Evolutionary conservation across 1,140 invertebrate species (phyloP).

Genomic region (Himalopsyche phryganea): DNA sequence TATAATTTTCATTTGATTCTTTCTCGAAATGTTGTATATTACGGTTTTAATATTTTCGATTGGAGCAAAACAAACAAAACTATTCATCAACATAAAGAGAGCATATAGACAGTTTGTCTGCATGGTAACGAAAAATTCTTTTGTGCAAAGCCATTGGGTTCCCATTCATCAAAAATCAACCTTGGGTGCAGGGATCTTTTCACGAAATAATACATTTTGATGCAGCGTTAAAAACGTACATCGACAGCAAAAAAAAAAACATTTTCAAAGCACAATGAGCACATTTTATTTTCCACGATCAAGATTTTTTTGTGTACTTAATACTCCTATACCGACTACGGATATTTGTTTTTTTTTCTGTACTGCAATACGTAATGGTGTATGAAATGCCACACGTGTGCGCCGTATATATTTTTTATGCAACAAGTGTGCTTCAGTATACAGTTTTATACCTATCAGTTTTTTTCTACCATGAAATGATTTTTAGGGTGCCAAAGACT

Average conservation of each 20-base stretch:
- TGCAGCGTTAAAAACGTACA: slow-evolving; percentile 18
- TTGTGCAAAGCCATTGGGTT: slow-evolving; percentile 20
- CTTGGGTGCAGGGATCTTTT: slow-evolving; percentile 19
- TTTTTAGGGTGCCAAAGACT: no score
- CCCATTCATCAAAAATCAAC: slow-evolving; percentile 19
- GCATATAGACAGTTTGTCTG: slow-evolving; percentile 16
- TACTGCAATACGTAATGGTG: no score
- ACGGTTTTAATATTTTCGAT: not conserved
- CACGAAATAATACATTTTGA: slow-evolving; percentile 20
- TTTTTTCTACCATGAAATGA: no score
- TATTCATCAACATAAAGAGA: slow-evolving; percentile 7
- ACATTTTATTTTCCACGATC: slow-evolving; percentile 11
- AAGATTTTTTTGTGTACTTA: not conserved
- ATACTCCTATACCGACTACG: no score
- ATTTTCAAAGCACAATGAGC: slow-evolving; percentile 15
- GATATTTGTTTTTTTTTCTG: no score
- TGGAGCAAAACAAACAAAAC: slow-evolving; percentile 9
- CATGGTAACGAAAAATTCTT: slow-evolving; percentile 9
- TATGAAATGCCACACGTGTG: no score
- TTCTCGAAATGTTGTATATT: no score
- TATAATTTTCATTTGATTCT: no score
- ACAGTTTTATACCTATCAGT: no score
- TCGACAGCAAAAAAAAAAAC: slow-evolving; percentile 19
- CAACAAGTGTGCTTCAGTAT: no score
- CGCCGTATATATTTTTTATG: no score